phyloP scores from a whole-genome alignment of 2,888 invertebrate species.

The Callinectes sapidus region DNA sequence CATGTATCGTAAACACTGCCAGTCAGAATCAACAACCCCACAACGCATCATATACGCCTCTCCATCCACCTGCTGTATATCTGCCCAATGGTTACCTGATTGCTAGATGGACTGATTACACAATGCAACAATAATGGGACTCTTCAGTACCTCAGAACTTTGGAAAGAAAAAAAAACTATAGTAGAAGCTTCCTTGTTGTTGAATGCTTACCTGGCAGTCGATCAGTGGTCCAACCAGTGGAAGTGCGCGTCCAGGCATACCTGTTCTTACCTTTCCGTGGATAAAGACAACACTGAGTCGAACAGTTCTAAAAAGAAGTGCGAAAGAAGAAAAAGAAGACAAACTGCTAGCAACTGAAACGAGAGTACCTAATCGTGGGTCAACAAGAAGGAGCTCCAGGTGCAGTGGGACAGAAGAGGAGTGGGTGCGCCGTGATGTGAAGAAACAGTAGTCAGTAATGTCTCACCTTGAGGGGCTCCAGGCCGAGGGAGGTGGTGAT shows the following conservation, averaged over 20 bases:
- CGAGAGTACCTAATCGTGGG: neutral
- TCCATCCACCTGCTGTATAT: neutral
- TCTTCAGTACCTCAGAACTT: too few species aligned
- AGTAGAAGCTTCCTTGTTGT: neutral
- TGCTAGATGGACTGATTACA: too few species aligned
- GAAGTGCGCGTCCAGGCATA: neutral
- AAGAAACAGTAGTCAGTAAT: neutral
- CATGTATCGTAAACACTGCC: neutral
- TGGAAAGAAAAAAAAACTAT: too few species aligned
- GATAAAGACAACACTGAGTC: neutral
- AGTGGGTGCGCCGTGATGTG: neutral
- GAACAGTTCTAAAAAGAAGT: neutral
- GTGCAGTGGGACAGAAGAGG: neutral
- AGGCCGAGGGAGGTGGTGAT: conserved; percentile 52
- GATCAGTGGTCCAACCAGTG: neutral
- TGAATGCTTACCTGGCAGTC: neutral
- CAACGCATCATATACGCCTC: neutral
- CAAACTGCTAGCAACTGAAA: neutral
- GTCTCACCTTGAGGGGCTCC: conserved; percentile 61
- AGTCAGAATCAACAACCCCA: neutral
- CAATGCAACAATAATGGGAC: too few species aligned
- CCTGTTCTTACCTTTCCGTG: neutral
- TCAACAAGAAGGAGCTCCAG: neutral
- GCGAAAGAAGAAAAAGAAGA: neutral
- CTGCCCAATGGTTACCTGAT: too few species aligned